Evolutionary conservation across 37 sponge, comb jelly and placozoan species (phyloP), one percentile per base, ranked within the genome.

Genomic region (Amphimedon queenslandica): DNA sequence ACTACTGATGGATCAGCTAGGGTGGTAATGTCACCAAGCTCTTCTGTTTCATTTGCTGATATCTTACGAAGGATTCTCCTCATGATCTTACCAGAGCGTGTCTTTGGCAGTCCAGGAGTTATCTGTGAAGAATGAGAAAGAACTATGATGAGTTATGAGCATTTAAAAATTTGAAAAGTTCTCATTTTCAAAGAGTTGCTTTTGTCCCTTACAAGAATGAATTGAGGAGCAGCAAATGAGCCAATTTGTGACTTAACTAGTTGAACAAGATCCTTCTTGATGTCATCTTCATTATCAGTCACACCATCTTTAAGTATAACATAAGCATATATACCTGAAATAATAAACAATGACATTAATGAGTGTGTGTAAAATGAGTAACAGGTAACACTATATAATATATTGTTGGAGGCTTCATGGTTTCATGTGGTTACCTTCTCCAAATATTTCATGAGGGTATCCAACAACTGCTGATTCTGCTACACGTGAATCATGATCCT

Each of bases 1-100:
- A 98, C 93, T 30, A 98, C 80, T 11, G 78, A 69, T 2, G 99
- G 82, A 31, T 98, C 85, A 16, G 99, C 93, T 37, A 95, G 77
- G 3, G 99, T 98, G 40, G 96, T 91, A 32, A 86, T 65, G 60
- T 98, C 99, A 25, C 99, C 99, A 8, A 95, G 35, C 36, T 90
- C 80, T 34, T 91, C 84, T 2, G 21, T 40, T 20, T 87, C 70
- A 37, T 72, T 80, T 1, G 73, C 67, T 2, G 96, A 93, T 29
- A 98, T 74, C 77, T 94, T 98, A 40, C 82, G 70, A 40, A 98
- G 73, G 32, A 98, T 84, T 35, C 99, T 80, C 6, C 99, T 79
- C 99, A 98, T 98, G 30, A 98, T 98, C 75, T 98, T 98, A 11
- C 99, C 99, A 36, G 96, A 95, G 34, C 99, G 84, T n/a, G 99